Conservation (phyloP, 2,113 vertebrate genomes). For the Dinomys branickii region DNA sequence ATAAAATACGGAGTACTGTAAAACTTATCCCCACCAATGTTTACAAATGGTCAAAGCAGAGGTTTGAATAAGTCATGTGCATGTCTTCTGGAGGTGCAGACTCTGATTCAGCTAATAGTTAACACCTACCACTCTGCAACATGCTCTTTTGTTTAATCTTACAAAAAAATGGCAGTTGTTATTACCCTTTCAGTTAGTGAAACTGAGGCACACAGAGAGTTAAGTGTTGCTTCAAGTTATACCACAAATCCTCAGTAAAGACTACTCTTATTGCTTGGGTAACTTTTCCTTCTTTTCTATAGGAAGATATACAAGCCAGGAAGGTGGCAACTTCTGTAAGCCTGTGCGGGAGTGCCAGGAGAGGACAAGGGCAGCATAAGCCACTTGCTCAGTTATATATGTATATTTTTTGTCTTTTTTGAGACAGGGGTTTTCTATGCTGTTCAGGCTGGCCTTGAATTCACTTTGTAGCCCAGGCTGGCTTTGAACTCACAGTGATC, state of each 20-base stretch:
- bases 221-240: neutral
- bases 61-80: neutral
- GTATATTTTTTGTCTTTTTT: neutral
- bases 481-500: neutral
- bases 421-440: too few species aligned
- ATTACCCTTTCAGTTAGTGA: neutral
- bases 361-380: neutral
- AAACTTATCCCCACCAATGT: neutral
- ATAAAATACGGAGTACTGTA: neutral
- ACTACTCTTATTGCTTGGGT: neutral
- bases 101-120: neutral
- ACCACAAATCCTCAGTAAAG: neutral
- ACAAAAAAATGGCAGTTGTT: neutral
- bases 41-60: slow-evolving; percentile 3
- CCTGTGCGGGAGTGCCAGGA: neutral
- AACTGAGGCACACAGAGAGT: neutral
- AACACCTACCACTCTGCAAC: neutral
- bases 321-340: neutral
- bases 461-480: neutral
- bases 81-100: neutral
- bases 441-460: neutral
- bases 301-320: neutral
- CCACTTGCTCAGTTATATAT: neutral
- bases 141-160: neutral
- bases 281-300: neutral